Base-by-base conservation (phyloP, 2,113 vertebrate genomes). In the Thomomys bottae region DNA sequence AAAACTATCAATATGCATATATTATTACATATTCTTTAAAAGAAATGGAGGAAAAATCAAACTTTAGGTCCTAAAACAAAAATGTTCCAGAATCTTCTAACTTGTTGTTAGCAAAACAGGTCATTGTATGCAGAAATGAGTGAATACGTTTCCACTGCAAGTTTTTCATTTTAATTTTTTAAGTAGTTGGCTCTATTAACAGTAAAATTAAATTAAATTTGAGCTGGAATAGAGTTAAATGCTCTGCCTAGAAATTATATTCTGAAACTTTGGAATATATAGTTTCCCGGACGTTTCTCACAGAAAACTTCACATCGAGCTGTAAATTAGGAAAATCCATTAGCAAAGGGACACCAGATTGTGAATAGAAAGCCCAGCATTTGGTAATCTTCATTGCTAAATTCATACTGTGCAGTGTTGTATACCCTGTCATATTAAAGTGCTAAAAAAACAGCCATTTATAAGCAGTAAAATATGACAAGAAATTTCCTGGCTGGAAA, bases 291-390 rank as follows among this genome's bases (percentile, higher is more conserved):
- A 7, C 68, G 1, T 3, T 79, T 88, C 57, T 66, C 40, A 88
- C n/a, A 66, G 45, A 75, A 83, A 70, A 59, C 38, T 83, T 86
- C 32, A 80, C 66, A 38, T 64, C 5, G 8, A 75, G 23, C 28
- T 86, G 20, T 71, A 90, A 88, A 72, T 73, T 80, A 66, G 24
- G 3, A 81, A 88, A 83, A 92, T 72, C 23, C 70, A 77, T 94
- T 92, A 71, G 24, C 63, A 87, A 5, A 83, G 0, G 20, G 68
- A 84, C 64, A 91, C 66, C 15, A 59, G 34, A 81, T 42, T 90
- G 23, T 82, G 45, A 78, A 30, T 28, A 28, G 87, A 87, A 87
- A 30, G n/a, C 20, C 75, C 8, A 89, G 21, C 15, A 71, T 88
- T 63, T 76, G 66, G 36, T 42, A 59, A 67, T 80, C 30, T 89